These are phyloP conservation scores for Ormyrus pomaceus DNA, from an alignment of 2,888 invertebrate species.

Conservation along the genomic window DNA sequence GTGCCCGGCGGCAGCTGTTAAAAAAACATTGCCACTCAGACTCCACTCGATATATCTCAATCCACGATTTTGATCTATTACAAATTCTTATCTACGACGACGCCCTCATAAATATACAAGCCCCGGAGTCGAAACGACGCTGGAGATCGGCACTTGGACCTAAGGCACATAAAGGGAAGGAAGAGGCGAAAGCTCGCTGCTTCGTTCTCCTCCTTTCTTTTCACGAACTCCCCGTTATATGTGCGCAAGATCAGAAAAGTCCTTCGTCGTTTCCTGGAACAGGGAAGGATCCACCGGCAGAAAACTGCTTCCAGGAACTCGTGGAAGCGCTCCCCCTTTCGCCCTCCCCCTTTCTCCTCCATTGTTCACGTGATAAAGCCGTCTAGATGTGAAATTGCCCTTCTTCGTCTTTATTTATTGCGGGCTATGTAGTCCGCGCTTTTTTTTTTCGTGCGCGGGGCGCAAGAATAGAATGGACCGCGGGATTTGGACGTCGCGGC, in stretches of 20 bases:
- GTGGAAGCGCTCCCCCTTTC: not conserved
- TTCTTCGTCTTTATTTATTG: not conserved
- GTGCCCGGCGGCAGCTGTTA: too few species aligned
- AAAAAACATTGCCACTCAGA: too few species aligned
- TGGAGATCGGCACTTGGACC: not conserved
- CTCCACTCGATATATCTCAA: too few species aligned
- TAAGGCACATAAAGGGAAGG: constrained; percentile 9
- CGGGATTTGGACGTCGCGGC: constrained; percentile 2
- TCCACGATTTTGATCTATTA: not conserved
- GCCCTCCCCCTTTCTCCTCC: not conserved
- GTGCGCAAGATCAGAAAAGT: not conserved
- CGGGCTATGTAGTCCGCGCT: not conserved
- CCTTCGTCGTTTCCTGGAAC: constrained; percentile 29
- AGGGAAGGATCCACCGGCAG: not conserved
- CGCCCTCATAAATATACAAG: not conserved
- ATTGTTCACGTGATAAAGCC: constrained; percentile 6
- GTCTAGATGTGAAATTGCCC: not conserved
- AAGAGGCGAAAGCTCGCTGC: not conserved
- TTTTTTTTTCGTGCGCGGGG: not conserved
- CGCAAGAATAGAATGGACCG: constrained; percentile 11
- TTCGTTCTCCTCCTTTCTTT: constrained; percentile 12
- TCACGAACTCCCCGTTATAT: not conserved
- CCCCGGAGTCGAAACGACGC: not conserved
- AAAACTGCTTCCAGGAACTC: constrained; percentile 35
- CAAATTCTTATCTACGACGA: not conserved